These are phyloP conservation scores for Heliconius sara DNA, from an alignment of 2,888 invertebrate species.

Conservation along the genomic window DNA sequence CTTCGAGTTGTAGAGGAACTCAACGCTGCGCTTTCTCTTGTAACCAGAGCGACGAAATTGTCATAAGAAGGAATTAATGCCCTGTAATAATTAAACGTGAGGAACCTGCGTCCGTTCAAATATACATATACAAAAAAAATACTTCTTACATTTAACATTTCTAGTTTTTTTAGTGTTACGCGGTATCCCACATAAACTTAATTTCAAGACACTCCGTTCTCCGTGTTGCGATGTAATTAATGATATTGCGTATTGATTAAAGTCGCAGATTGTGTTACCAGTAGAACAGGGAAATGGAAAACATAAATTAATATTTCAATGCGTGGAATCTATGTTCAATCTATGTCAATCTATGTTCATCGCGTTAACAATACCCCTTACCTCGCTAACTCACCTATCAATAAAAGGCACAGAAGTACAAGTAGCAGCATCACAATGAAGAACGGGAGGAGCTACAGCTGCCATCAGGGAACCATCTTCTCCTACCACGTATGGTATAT, in stretches of 20 bases:
- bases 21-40: too few species aligned
- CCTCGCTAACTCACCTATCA: constrained; percentile 64
- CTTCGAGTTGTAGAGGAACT: too few species aligned
- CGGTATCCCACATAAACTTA: not conserved
- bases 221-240: not conserved
- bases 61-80: too few species aligned
- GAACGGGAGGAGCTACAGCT: constrained; percentile 75
- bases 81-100: too few species aligned
- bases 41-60: too few species aligned
- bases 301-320: not conserved
- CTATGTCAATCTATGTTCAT: too few species aligned
- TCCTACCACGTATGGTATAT: constrained; percentile 76
- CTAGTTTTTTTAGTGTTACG: not conserved
- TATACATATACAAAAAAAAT: not conserved
- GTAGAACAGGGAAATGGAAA: not conserved
- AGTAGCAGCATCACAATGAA: constrained; percentile 78
- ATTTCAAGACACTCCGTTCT: not conserved
- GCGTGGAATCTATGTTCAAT: too few species aligned
- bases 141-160: not conserved
- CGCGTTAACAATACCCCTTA: not conserved
- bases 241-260: not conserved
- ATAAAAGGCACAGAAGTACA: constrained; percentile 79
- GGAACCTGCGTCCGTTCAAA: not conserved
- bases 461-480: constrained; percentile 77
- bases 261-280: too few species aligned